Evolutionary conservation across 2,888 invertebrate species (phyloP), one percentile per base, ranked within the genome.

Genomic region (Antheraea assamensis): DNA sequence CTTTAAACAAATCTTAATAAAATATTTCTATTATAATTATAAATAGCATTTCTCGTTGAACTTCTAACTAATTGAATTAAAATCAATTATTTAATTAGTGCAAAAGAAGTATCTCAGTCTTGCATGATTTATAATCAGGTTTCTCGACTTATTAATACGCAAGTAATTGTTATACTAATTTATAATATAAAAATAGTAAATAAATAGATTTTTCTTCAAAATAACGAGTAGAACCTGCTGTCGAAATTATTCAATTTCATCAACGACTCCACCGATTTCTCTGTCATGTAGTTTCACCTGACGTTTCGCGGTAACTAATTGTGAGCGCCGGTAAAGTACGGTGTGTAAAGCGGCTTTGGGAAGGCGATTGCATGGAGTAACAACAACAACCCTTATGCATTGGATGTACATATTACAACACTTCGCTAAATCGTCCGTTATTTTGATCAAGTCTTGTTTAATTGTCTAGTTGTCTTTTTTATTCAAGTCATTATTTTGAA

Each of bases 301-400:
- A 91, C 93, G 91, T 92, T 92, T 89, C 90, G 87, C 84, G 88
- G 90, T 93, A 94, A 94, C 94, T 94, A 94, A 94, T 94, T 94
- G 94, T 94, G 94, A 93, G 93, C 93, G 90, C 91, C 90, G 93
- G 93, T 94, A 93, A 94, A 94, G 93, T 94, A 94, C 90, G 92
- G 91, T 91, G 91, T 92, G 92, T 94, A 92, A 93, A 93, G 92
- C 92, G 90, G 93, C 91, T 92, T 93, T 89, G 92, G 88, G 87
- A 87, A 88, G 87, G 90, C 91, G 92, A 92, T 93, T 93, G 94
- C 92, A 93, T 92, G 93, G 91, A 89, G 82, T 82, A 83, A 84
- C 82, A 87, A 87, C 80, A 88, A 85, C 86, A 88, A 87, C 90
- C 90, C 90, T 89, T 89, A 89, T 87, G 87, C 84, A 85, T 80